Evolutionary conservation across 2,113 vertebrate genomes (phyloP).

Genomic region (Choloepus hoffmanni): DNA sequence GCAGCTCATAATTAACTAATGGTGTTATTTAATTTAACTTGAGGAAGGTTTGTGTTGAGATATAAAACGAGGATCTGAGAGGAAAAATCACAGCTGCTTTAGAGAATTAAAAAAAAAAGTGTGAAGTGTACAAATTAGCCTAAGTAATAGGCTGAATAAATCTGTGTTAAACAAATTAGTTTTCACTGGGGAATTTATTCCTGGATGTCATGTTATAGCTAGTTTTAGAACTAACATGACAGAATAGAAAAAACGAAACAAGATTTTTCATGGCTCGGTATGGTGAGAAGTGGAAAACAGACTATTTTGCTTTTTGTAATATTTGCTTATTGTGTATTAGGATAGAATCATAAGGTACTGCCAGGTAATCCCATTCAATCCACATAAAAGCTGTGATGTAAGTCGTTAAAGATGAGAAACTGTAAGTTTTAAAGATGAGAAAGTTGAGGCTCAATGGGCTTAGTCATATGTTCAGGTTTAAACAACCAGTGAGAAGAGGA

Average conservation of each 20-base stretch:
- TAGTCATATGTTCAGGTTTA: neutral
- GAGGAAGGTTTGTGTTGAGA: slow-evolving; percentile 5
- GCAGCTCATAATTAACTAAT: slow-evolving; percentile 38
- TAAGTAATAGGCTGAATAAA: slow-evolving; percentile 39
- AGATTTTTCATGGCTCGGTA: neutral
- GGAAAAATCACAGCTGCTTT: neutral
- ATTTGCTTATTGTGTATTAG: slow-evolving; percentile 40
- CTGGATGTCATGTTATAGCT: neutral
- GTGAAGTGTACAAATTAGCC: slow-evolving; percentile 16
- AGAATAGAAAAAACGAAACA: neutral
- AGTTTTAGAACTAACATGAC: slow-evolving; percentile 11
- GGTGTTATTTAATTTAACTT: slow-evolving; percentile 43
- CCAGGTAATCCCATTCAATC: neutral
- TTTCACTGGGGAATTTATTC: slow-evolving; percentile 48
- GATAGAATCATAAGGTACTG: neutral
- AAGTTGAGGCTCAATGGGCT: neutral
- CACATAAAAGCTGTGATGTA: neutral
- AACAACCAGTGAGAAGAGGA: neutral
- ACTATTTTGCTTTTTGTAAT: neutral
- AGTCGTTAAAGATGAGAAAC: neutral
- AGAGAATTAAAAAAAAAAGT: slow-evolving; percentile 45
- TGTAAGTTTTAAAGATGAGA: neutral
- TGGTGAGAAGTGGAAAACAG: neutral
- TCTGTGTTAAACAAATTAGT: slow-evolving; percentile 56
- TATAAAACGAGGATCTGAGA: slow-evolving; percentile 13